Conservation (phyloP, 1,140 invertebrate genomes). For the Zaprionus kolodkinae region DNA sequence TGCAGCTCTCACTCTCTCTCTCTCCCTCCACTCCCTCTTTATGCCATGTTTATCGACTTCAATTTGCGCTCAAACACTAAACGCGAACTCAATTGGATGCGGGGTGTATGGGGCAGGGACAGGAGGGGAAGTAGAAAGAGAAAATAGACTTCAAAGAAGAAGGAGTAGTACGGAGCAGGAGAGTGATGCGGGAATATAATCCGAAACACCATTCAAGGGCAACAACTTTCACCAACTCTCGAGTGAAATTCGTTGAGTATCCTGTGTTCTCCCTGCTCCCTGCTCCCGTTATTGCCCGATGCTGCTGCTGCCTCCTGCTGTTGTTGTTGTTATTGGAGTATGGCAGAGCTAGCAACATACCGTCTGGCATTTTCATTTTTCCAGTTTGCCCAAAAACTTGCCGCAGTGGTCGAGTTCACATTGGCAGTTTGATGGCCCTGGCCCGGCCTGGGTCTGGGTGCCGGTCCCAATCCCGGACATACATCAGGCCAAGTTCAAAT, state of each 20-base stretch:
- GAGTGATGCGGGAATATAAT: constrained; percentile 53
- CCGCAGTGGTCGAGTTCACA: constrained; percentile 73
- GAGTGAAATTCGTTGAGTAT: constrained; percentile 46
- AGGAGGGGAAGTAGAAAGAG: constrained; percentile 20
- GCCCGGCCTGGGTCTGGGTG: no score
- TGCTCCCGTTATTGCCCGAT: background rate
- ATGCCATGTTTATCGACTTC: constrained; percentile 69
- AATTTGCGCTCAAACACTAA: constrained; percentile 68
- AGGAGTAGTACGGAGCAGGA: background rate
- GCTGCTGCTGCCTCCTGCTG: background rate
- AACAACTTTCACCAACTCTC: constrained; percentile 77
- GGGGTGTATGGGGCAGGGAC: no score
- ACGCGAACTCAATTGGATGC: constrained; percentile 62
- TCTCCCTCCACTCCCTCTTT: constrained; percentile 19
- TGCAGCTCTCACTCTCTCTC: background rate
- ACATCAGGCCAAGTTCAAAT: constrained; percentile 81
- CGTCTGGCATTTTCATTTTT: constrained; percentile 77
- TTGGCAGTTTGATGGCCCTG: constrained; percentile 58
- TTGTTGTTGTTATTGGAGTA: constrained; percentile 23
- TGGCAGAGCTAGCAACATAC: constrained; percentile 26
- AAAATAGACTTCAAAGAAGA: constrained; percentile 28
- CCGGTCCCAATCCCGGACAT: constrained; percentile 59
- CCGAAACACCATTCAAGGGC: constrained; percentile 79
- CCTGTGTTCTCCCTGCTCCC: constrained; percentile 23
- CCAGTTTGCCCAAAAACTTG: constrained; percentile 52